Evolutionary conservation across 2,797 vertebrate genomes (phyloP).

Genomic region (Simalia tracyae): DNA sequence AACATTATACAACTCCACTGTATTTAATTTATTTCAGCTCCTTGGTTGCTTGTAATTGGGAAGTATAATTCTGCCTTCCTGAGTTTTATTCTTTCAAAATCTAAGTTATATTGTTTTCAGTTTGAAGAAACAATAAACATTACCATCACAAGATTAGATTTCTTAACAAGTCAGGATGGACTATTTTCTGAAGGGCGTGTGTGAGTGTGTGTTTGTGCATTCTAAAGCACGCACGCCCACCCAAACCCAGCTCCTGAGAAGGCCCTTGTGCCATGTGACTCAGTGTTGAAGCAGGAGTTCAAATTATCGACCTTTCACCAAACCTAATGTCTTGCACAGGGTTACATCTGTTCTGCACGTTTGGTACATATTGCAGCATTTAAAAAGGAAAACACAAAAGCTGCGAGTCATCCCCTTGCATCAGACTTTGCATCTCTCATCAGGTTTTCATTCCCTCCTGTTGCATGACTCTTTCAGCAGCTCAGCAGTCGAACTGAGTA

Average conservation of each 20-base stretch:
- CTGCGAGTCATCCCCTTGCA: conserved; percentile 44
- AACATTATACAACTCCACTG: background rate
- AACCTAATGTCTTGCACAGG: conserved; percentile 37
- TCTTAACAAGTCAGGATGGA: conserved; percentile 41
- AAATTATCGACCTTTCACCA: conserved; percentile 30
- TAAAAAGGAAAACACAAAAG: background rate
- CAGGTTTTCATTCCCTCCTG: conserved; percentile 25
- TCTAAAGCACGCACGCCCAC: background rate
- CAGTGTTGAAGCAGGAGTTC: conserved; percentile 29
- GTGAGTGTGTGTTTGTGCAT: conserved; percentile 8
- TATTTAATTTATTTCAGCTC: background rate
- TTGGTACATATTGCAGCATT: conserved; percentile 61
- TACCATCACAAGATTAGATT: conserved; percentile 47
- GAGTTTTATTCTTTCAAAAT: conserved; percentile 37
- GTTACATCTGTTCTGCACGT: conserved; percentile 52
- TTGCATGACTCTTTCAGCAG: conserved; percentile 42
- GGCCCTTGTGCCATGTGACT: conserved; percentile 50
- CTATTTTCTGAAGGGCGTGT: conserved; percentile 58
- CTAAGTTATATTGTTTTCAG: conserved; percentile 41
- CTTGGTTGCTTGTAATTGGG: background rate
- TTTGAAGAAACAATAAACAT: conserved; percentile 52
- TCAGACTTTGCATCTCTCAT: conserved; percentile 37
- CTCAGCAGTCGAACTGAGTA: background rate
- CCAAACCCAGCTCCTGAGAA: conserved; percentile 50
- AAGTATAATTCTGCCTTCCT: background rate